Evolutionary conservation across 2,797 vertebrate genomes (phyloP).

Genomic region (Linurgus olivaceus): DNA sequence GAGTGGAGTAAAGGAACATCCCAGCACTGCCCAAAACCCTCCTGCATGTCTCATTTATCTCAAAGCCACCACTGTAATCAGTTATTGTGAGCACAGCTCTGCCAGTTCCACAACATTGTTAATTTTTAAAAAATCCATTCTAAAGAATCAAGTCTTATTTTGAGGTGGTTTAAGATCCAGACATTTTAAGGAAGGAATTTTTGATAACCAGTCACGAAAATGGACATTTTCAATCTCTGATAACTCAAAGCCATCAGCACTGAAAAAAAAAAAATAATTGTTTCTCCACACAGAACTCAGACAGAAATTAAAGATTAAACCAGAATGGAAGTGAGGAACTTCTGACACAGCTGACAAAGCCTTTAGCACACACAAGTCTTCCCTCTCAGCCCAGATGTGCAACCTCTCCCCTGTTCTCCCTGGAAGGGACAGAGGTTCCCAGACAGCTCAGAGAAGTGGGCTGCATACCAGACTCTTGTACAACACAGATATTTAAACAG

Average conservation of each 20-base stretch:
- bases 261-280: neutral
- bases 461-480: constrained; percentile 66
- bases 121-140: neutral
- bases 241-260: neutral
- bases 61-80: neutral
- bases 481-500: constrained; percentile 55
- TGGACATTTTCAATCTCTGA: neutral
- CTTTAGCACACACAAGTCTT: neutral
- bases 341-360: neutral
- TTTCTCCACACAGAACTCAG: neutral
- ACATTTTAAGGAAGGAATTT: neutral
- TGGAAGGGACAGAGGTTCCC: constrained; percentile 32
- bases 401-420: neutral
- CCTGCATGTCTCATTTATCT: neutral
- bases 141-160: neutral
- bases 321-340: neutral
- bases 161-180: neutral
- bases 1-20: neutral
- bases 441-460: constrained; percentile 59
- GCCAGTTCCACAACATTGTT: neutral
- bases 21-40: neutral
- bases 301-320: neutral
- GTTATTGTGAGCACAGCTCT: neutral
- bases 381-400: neutral
- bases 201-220: neutral